Percentiles rank a stretch among this genome's conserved stretches.
Evolutionary conservation across 37 sponge, comb jelly and placozoan species (phyloP).

Genomic region (Spongilla lacustris): DNA sequence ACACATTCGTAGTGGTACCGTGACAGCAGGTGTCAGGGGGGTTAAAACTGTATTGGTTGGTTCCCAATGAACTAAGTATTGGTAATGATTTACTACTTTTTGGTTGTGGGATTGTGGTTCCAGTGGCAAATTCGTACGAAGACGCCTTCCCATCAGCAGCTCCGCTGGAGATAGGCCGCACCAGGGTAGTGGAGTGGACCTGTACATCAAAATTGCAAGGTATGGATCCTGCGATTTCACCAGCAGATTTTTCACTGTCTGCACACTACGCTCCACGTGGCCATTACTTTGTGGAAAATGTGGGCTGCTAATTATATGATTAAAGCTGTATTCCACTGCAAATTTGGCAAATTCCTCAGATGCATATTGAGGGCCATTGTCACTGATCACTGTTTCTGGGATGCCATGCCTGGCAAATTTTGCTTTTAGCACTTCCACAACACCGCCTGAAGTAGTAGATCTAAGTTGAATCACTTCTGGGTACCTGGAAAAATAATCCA

Average conservation of each 20-base stretch:
- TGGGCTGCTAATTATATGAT: not conserved
- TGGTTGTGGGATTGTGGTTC: too few species aligned
- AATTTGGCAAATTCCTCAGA: not conserved
- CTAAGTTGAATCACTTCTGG: too few species aligned
- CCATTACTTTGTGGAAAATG: conserved; percentile 2
- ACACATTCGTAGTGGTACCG: too few species aligned
- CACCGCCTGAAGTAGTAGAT: too few species aligned
- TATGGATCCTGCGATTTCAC: too few species aligned
- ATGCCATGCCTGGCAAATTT: not conserved
- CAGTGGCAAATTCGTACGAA: conserved; percentile 48
- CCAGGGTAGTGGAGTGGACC: conserved; percentile 61
- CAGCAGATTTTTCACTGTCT: not conserved
- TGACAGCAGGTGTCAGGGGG: too few species aligned
- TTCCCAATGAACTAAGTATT: too few species aligned
- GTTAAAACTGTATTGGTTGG: too few species aligned
- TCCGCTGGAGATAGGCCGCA: conserved; percentile 50
- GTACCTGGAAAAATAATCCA: too few species aligned
- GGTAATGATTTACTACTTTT: too few species aligned
- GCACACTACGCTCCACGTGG: not conserved
- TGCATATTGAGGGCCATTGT: conserved; percentile 1
- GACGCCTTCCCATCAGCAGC: conserved; percentile 43
- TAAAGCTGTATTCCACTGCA: not conserved
- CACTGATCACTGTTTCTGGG: not conserved
- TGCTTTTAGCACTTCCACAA: too few species aligned
- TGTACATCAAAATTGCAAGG: conserved; percentile 40